These are phyloP conservation scores for Colius striatus DNA, from an alignment of 2,113 vertebrate species.

Conservation along the genomic window DNA sequence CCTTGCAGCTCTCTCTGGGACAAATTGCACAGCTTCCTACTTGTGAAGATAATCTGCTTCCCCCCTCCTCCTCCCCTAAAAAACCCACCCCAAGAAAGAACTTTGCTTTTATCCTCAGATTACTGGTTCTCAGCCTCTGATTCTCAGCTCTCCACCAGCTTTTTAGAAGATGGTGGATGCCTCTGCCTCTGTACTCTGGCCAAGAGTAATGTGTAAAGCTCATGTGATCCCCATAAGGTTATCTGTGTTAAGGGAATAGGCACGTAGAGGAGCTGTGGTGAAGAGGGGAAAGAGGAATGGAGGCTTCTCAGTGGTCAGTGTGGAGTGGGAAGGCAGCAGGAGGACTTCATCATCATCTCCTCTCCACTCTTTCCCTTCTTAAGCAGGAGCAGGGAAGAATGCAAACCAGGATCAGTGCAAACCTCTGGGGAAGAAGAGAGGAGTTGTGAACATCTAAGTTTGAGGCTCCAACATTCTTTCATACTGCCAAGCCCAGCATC, in stretches of 20 bases:
- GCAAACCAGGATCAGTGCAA: background rate
- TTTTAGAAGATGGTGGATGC: background rate
- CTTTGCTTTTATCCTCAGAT: background rate
- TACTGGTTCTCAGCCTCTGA: background rate
- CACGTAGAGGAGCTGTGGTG: background rate
- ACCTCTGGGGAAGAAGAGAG: background rate
- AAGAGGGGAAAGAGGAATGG: accelerated
- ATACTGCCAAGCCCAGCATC: background rate
- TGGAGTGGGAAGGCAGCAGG: background rate
- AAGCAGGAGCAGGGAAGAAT: accelerated
- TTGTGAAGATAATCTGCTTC: background rate
- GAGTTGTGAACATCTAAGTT: background rate
- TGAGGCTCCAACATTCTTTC: background rate
- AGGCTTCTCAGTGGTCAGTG: accelerated
- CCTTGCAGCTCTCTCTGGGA: background rate
- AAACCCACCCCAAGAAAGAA: background rate
- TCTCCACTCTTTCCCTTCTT: background rate
- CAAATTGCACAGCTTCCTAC: background rate
- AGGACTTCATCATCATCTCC: background rate
- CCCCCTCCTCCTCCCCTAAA: background rate
- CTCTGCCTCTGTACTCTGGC: background rate
- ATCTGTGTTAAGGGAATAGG: accelerated
- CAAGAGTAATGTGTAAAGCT: background rate
- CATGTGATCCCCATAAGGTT: background rate
- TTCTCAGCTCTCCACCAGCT: background rate